phyloP scores from a whole-genome alignment of 2,888 invertebrate genomes.

The Anarsia innoxiella region DNA sequence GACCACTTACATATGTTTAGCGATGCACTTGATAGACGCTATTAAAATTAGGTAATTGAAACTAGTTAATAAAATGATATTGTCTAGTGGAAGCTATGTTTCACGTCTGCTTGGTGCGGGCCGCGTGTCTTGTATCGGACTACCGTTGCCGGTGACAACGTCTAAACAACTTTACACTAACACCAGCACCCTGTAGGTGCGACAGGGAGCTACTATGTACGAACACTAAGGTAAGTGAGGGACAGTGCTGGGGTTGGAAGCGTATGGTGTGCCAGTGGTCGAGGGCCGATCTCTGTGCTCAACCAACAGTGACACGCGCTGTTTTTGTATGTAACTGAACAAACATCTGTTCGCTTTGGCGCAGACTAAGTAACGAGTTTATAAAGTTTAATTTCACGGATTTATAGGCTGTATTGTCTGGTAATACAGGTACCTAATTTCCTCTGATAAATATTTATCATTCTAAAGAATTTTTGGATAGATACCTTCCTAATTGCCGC shows the following conservation, averaged over 20 bases:
- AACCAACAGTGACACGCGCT: conserved; percentile 60
- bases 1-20: conserved; percentile 16
- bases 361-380: neutral
- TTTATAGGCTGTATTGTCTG: too few relatives aligned
- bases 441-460: too few relatives aligned
- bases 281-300: conserved; percentile 58
- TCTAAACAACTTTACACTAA: conserved; percentile 61
- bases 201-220: conserved; percentile 41
- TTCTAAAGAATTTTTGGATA: too few relatives aligned
- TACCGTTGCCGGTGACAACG: conserved; percentile 67
- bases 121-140: conserved; percentile 55
- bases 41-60: neutral
- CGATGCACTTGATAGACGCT: conserved; percentile 8
- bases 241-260: conserved; percentile 49
- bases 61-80: conserved; percentile 32
- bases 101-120: conserved; percentile 46
- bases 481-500: too few relatives aligned
- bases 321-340: conserved; percentile 45
- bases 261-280: conserved; percentile 43
- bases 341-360: conserved; percentile 51
- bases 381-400: conserved; percentile 1
- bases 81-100: conserved; percentile 45
- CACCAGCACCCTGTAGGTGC: conserved; percentile 46
- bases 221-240: conserved; percentile 29
- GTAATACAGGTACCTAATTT: too few relatives aligned